phyloP scores from a whole-genome alignment of 2,113 vertebrate species.

The Sorex araneus region DNA sequence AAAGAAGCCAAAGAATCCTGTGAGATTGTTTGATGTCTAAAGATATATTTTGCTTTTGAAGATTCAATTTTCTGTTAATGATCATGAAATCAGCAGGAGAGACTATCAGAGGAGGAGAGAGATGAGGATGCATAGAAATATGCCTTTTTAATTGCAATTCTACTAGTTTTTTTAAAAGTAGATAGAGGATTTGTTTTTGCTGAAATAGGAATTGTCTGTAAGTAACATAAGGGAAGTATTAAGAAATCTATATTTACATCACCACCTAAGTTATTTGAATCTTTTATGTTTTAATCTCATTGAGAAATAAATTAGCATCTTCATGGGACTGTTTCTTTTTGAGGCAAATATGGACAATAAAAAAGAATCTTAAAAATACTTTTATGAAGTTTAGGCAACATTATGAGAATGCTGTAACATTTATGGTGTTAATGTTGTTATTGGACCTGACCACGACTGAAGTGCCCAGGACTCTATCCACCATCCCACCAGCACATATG shows the following conservation, averaged over 20 bases:
- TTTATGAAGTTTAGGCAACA: background rate
- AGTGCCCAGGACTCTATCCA: too few relatives aligned
- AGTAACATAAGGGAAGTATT: slow-evolving; percentile 50
- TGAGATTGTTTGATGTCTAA: slow-evolving; percentile 25
- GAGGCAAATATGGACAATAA: slow-evolving; percentile 22
- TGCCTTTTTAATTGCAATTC: slow-evolving; percentile 61
- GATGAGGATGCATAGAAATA: slow-evolving; percentile 35
- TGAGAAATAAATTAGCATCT: too few relatives aligned
- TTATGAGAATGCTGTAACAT: too few relatives aligned
- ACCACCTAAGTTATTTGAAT: slow-evolving; percentile 41
- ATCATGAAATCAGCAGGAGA: background rate
- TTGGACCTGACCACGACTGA: too few relatives aligned
- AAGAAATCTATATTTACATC: background rate
- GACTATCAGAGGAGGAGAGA: slow-evolving; percentile 2
- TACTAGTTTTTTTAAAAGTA: slow-evolving; percentile 24
- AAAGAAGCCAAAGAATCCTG: slow-evolving; percentile 3
- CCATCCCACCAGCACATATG: too few relatives aligned
- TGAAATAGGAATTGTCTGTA: slow-evolving; percentile 32
- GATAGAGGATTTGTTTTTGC: slow-evolving; percentile 23
- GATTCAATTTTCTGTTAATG: slow-evolving; percentile 43
- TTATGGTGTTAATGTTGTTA: too few relatives aligned
- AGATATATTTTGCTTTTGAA: slow-evolving; percentile 49
- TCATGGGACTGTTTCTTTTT: too few relatives aligned
- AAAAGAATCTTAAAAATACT: background rate
- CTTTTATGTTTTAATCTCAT: slow-evolving; percentile 31